phyloP scores from a whole-genome alignment of 2,797 vertebrate genomes.

The Esox lucius region DNA sequence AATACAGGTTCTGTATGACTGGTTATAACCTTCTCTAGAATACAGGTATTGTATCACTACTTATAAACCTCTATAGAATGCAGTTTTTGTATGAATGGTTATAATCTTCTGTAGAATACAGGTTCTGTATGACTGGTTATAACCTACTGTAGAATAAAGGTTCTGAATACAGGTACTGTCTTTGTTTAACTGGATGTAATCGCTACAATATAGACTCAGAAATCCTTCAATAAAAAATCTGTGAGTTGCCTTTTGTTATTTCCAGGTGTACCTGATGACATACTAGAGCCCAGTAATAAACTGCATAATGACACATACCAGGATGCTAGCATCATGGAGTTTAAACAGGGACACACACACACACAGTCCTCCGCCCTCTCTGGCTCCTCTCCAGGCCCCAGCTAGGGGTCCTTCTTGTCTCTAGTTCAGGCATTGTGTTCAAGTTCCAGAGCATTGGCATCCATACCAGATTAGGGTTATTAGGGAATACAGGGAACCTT shows the following conservation, averaged over 20 bases:
- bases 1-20: no score
- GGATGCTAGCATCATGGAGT: neutral
- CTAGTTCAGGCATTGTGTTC: constrained; percentile 43
- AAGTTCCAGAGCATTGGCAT: constrained; percentile 54
- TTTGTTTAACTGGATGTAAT: no score
- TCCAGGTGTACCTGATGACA: neutral
- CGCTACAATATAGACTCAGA: neutral
- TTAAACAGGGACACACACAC: neutral
- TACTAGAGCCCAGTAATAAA: neutral
- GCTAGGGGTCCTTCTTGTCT: constrained; percentile 20
- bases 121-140: no score
- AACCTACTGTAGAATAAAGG: no score
- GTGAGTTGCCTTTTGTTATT: neutral
- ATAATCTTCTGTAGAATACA: constrained; percentile 18
- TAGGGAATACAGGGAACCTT: constrained; percentile 57
- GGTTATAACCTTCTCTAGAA: no score
- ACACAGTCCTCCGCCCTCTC: neutral
- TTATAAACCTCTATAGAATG: constrained; percentile 75
- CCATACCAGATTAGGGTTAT: constrained; percentile 31
- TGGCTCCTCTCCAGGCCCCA: constrained; percentile 27
- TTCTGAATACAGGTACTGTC: no score
- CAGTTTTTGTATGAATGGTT: no score
- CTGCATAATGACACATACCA: neutral
- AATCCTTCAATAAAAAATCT: neutral
- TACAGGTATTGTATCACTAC: constrained; percentile 49